Evolutionary conservation across 2,113 vertebrate genomes (phyloP).

Genomic region (Tichodroma muraria): DNA sequence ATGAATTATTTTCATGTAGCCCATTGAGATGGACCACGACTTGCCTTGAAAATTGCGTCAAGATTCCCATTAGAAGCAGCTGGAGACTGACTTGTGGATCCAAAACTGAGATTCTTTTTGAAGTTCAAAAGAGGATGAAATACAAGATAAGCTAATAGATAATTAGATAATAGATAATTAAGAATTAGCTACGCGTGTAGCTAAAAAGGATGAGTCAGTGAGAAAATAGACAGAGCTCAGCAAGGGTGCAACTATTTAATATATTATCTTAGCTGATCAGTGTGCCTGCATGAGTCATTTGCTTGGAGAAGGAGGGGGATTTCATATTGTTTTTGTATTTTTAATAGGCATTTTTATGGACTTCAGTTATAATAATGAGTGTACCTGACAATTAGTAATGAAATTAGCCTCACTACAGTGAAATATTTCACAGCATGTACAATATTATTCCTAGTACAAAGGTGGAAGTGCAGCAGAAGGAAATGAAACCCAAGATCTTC

Average conservation of each 20-base stretch:
- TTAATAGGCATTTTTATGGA: conserved; percentile 51
- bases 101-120: neutral
- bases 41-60: neutral
- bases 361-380: conserved; percentile 48
- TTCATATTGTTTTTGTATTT: conserved; percentile 42
- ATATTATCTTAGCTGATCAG: conserved; percentile 32
- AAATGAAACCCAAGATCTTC: conserved; percentile 14
- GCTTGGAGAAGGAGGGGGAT: conserved; percentile 10
- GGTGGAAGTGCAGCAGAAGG: neutral
- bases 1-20: neutral
- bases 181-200: conserved; percentile 16
- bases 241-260: conserved; percentile 17
- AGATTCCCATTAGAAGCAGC: neutral
- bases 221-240: conserved; percentile 5
- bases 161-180: conserved; percentile 56
- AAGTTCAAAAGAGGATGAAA: conserved; percentile 29
- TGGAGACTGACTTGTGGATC: neutral
- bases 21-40: neutral
- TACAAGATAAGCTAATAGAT: conserved; percentile 37
- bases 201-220: conserved; percentile 39
- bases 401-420: conserved; percentile 52
- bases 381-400: conserved; percentile 53
- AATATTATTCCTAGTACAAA: conserved; percentile 17
- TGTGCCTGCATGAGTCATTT: conserved; percentile 34
- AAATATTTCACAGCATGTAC: conserved; percentile 46